These are phyloP conservation scores for Drosophila sp. DNA, from an alignment of 1,140 invertebrate genomes.

Conservation along the genomic window DNA sequence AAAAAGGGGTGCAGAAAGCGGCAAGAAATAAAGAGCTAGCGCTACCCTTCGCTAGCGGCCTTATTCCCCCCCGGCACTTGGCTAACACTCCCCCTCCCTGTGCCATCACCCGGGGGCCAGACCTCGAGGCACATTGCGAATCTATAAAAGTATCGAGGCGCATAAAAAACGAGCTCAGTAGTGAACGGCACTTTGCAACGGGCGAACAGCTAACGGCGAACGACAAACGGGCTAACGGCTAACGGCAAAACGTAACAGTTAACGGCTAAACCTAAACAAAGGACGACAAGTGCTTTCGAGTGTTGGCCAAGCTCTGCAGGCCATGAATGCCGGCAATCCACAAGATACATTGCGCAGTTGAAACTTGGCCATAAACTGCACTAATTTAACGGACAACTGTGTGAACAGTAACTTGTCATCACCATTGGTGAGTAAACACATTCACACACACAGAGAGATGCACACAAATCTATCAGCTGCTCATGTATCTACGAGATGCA, in stretches of 20 bases:
- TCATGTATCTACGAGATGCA: conserved; percentile 22
- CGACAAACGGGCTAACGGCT: conserved; percentile 13
- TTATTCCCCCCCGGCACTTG: conserved; percentile 6
- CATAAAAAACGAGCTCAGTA: conserved; percentile 84
- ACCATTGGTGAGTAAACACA: conserved; percentile 35
- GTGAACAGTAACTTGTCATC: conserved; percentile 38
- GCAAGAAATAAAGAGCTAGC: background rate
- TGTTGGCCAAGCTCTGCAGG: conserved; percentile 3
- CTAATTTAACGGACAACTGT: background rate
- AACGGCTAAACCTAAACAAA: conserved; percentile 9
- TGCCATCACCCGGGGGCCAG: conserved; percentile 13
- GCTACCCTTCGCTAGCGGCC: conserved; percentile 45
- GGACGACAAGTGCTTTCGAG: conserved; percentile 7
- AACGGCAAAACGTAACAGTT: background rate
- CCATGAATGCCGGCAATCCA: conserved; percentile 14
- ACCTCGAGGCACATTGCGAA: conserved; percentile 72
- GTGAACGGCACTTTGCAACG: conserved; percentile 82
- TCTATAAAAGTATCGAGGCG: conserved; percentile 84
- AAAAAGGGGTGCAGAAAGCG: conserved; percentile 33
- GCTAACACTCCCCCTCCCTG: background rate
- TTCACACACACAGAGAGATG: background rate
- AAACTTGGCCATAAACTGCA: conserved; percentile 25
- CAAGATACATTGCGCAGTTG: conserved; percentile 33
- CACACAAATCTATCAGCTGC: conserved; percentile 14
- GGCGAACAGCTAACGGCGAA: background rate